Conservation (phyloP, 2,797 vertebrate species). For the Falco biarmicus region DNA sequence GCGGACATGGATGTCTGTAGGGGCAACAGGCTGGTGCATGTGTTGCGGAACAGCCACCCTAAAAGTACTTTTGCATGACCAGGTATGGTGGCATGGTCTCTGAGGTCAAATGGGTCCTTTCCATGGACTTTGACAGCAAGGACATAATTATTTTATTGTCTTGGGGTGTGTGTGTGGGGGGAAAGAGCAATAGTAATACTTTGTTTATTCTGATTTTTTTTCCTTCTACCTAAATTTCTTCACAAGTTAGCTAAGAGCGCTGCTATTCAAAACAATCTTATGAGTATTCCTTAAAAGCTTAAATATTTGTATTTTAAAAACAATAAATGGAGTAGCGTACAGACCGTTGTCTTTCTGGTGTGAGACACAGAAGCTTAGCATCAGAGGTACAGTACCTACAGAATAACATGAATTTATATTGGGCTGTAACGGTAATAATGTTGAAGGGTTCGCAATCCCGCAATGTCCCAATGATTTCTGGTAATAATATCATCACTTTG, state of each 20-base stretch:
- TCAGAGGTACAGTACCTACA: neutral
- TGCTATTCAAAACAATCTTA: neutral
- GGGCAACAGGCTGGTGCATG: neutral
- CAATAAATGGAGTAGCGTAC: neutral
- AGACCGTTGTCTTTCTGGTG: neutral
- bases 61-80: neutral
- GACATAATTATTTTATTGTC: neutral
- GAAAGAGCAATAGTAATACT: neutral
- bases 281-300: neutral
- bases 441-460: neutral
- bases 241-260: neutral
- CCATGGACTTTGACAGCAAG: neutral
- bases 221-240: neutral
- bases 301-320: neutral
- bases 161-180: neutral
- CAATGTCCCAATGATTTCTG: neutral
- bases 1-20: neutral
- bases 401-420: neutral
- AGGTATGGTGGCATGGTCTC: neutral
- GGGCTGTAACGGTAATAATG: slow-evolving; percentile 27
- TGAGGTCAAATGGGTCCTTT: neutral
- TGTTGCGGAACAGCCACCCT: neutral
- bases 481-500: slow-evolving; percentile 1
- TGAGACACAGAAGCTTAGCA: neutral
- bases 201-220: neutral